Conservation (phyloP, 1,140 invertebrate species). For the Lycorma delicatula region DNA sequence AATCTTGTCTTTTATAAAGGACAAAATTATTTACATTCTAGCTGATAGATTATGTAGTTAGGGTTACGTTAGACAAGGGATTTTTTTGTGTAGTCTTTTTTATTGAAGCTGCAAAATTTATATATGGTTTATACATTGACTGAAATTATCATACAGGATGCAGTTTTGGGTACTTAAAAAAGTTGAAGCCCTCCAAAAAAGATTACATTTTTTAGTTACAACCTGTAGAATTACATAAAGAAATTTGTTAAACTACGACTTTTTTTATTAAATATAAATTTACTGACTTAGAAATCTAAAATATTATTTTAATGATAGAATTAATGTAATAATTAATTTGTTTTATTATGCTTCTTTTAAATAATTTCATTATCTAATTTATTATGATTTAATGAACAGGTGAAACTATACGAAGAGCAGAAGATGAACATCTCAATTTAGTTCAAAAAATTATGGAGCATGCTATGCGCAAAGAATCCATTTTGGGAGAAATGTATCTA, state of each 20-base stretch:
- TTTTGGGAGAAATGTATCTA: conserved; percentile 85
- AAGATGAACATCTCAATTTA: conserved; percentile 80
- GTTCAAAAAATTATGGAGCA: conserved; percentile 83
- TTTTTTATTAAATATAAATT: no score
- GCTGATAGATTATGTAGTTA: no score
- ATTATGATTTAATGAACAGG: no score
- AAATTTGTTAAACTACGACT: background rate
- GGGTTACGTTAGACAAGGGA: no score
- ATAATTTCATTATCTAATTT: conserved; percentile 4
- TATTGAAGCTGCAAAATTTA: no score
- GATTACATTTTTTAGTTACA: background rate
- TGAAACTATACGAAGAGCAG: conserved; percentile 51
- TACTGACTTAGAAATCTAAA: background rate
- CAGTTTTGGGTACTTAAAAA: background rate
- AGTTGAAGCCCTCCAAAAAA: no score
- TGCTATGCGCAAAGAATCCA: conserved; percentile 78
- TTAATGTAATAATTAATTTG: no score
- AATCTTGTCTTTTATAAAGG: no score
- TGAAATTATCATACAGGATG: background rate
- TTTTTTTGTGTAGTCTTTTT: no score
- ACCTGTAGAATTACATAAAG: background rate
- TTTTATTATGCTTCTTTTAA: conserved; percentile 7
- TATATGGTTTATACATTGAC: background rate
- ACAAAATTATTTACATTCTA: no score
- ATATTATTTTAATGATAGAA: no score